These are phyloP conservation scores for Arbacia lixula DNA, from an alignment of 53 echinoderm and acorn worm genomes.

Conservation along the genomic window DNA sequence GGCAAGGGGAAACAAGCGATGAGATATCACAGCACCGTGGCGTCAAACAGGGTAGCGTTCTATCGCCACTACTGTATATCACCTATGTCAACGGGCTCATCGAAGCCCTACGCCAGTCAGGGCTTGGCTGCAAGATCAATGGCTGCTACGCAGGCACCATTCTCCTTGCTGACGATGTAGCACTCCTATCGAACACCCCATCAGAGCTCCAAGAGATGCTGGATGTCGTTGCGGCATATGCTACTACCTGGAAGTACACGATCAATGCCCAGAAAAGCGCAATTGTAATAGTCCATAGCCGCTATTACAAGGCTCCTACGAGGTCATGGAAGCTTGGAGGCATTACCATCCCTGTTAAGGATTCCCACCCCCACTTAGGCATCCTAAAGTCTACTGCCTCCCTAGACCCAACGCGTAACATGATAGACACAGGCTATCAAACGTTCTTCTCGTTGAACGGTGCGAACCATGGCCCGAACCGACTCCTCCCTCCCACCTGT, in stretches of 20 bases:
- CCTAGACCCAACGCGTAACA: no score
- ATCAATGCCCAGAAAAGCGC: background rate
- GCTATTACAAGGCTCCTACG: background rate
- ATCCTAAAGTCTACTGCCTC: no score
- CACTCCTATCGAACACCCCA: background rate
- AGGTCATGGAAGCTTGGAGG: no score
- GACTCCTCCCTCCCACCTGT: no score
- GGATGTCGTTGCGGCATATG: background rate
- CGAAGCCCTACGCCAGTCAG: background rate
- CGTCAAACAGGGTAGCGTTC: background rate
- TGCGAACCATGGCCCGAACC: no score
- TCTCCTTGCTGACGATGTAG: background rate
- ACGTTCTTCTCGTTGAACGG: no score
- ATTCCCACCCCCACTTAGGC: no score
- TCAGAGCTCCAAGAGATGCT: background rate
- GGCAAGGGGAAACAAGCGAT: background rate
- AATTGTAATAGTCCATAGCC: background rate
- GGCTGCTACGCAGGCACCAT: background rate
- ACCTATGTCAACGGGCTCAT: background rate
- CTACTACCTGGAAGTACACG: no score
- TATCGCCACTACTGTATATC: background rate
- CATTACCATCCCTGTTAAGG: no score
- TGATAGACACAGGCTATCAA: no score
- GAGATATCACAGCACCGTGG: background rate
- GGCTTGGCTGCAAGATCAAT: background rate